Percentiles rank a stretch among this genome's conserved stretches.
Evolutionary conservation across 1,140 invertebrate genomes (phyloP).

Genomic region (Stenopsyche tienmushanensis): DNA sequence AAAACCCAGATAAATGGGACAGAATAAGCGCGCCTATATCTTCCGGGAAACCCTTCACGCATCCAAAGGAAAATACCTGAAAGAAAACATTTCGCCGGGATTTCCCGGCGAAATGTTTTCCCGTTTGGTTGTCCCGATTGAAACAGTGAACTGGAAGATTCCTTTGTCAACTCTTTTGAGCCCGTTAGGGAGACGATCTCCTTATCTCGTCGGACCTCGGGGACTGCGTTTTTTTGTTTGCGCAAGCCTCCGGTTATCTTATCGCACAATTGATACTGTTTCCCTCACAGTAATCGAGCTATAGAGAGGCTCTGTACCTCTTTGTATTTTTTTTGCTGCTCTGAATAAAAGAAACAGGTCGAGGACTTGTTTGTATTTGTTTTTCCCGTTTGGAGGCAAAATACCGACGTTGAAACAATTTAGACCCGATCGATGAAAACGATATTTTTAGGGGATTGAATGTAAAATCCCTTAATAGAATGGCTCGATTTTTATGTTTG

Average conservation of each 20-base stretch:
- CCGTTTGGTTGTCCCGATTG: neutral
- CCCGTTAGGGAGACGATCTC: neutral
- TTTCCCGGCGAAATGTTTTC: too few relatives aligned
- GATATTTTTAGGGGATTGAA: neutral
- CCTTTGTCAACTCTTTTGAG: constrained; percentile 5
- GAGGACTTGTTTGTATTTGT: neutral
- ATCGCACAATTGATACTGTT: constrained; percentile 5
- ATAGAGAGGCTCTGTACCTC: neutral
- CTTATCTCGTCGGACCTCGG: constrained; percentile 18
- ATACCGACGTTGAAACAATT: neutral
- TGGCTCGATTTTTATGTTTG: too few relatives aligned
- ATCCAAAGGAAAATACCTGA: neutral
- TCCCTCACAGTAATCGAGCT: constrained; percentile 6
- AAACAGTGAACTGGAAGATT: constrained; percentile 14
- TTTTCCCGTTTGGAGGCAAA: neutral
- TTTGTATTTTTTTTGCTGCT: neutral
- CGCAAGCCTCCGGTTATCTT: constrained; percentile 1
- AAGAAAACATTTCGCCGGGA: neutral
- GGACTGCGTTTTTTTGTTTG: constrained; percentile 13
- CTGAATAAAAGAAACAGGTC: neutral
- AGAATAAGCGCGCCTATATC: too few relatives aligned
- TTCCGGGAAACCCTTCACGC: too few relatives aligned
- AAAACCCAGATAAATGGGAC: too few relatives aligned
- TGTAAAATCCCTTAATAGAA: neutral
- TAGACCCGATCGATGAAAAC: neutral